Conservation (phyloP, 2,113 vertebrate species). For the Cavia aperea region DNA sequence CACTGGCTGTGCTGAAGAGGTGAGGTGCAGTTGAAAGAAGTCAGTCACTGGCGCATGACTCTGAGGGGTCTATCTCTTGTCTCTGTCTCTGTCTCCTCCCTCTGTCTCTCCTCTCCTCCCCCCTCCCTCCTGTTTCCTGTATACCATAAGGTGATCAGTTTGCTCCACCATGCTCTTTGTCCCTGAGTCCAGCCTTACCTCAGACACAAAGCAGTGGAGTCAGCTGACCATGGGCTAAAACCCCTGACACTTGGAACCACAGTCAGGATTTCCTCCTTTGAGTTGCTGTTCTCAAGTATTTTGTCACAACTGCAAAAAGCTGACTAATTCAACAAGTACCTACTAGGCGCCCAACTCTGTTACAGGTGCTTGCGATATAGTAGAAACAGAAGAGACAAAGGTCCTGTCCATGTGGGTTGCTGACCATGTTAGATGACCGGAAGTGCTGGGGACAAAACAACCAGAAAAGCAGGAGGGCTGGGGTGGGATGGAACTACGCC, state of each 20-base stretch:
- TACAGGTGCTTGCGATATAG: not conserved
- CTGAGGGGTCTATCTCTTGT: not conserved
- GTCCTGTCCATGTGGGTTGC: not conserved
- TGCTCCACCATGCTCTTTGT: not conserved
- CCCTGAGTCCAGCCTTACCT: not conserved
- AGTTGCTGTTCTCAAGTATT: not conserved
- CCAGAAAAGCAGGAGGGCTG: not conserved
- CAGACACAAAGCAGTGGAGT: not conserved
- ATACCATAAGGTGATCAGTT: not conserved
- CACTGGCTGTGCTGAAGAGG: not conserved
- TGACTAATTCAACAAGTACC: not conserved
- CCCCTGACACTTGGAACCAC: not conserved
- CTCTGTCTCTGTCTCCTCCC: not conserved
- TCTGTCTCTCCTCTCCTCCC: no score
- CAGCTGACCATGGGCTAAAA: not conserved
- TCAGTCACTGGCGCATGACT: not conserved
- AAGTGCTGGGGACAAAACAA: not conserved
- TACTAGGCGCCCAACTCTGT: not conserved
- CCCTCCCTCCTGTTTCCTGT: not conserved
- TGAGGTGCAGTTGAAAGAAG: not conserved
- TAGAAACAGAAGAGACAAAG: not conserved
- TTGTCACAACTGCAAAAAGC: not conserved
- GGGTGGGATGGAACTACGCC: not conserved
- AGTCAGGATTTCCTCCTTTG: not conserved
- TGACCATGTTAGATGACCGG: not conserved